These are phyloP conservation scores for Sebastes hubbsi DNA, from an alignment of 2,797 vertebrate species.

Conservation along the genomic window DNA sequence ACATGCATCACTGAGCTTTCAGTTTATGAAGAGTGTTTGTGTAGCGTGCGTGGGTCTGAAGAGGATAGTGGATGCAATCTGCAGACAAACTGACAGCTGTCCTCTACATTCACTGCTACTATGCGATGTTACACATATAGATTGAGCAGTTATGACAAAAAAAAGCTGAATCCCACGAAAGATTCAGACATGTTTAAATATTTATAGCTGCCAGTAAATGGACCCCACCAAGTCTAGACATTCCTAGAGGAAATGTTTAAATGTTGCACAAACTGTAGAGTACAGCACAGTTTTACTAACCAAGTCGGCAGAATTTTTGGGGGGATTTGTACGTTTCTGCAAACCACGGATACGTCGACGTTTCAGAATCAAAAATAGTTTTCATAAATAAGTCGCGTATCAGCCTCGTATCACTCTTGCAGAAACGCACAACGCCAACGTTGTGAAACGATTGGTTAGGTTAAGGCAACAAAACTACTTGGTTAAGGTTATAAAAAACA, in stretches of 20 bases:
- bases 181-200: neutral
- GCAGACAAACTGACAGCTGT: constrained; percentile 8
- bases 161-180: neutral
- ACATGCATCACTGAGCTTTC: constrained; percentile 1
- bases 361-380: too few relatives aligned
- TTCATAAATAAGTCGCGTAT: too few relatives aligned
- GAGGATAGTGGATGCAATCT: neutral
- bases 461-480: too few relatives aligned
- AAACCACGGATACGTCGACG: too few relatives aligned
- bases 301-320: too few relatives aligned
- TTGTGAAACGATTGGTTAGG: too few relatives aligned
- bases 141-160: neutral
- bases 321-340: too few relatives aligned
- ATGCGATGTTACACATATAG: neutral
- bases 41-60: neutral
- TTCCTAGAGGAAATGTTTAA: neutral
- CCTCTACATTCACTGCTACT: neutral
- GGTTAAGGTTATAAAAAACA: too few relatives aligned
- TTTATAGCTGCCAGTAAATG: neutral
- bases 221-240: neutral
- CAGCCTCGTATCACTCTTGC: too few relatives aligned
- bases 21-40: neutral
- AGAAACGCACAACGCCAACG: too few relatives aligned
- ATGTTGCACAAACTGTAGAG: neutral
- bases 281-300: neutral